Conservation (phyloP, 1,140 invertebrate genomes). For the Euglossa dilemma region DNA sequence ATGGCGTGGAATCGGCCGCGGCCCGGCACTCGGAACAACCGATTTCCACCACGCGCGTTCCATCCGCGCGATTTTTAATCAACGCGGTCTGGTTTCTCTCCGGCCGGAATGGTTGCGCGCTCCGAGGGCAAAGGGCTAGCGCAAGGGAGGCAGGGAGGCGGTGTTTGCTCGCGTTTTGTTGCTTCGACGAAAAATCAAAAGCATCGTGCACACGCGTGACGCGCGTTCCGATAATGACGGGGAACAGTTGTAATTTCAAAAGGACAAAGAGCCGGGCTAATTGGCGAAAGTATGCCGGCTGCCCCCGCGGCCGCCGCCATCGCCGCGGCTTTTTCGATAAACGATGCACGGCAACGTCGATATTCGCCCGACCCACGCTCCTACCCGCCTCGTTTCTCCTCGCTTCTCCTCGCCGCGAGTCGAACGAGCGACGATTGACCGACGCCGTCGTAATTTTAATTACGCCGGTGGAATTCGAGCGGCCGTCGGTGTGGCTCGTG, state of each 20-base stretch:
- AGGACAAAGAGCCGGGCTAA: slow-evolving; percentile 74
- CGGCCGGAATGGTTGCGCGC: neutral
- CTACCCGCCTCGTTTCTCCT: neutral
- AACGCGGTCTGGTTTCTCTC: neutral
- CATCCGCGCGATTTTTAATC: slow-evolving; percentile 2
- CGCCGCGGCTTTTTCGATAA: slow-evolving; percentile 46
- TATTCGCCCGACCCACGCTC: neutral
- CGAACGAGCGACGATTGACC: slow-evolving; percentile 33
- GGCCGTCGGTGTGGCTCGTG: no score
- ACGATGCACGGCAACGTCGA: slow-evolving; percentile 12
- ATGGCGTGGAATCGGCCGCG: neutral
- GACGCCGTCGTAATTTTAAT: slow-evolving; percentile 39
- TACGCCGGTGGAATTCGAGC: slow-evolving; percentile 54
- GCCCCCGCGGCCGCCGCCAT: slow-evolving; percentile 55
- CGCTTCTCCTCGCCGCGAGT: neutral
- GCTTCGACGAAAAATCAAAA: slow-evolving; percentile 74
- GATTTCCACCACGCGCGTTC: no score
- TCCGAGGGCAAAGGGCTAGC: no score
- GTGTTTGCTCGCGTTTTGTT: slow-evolving; percentile 17
- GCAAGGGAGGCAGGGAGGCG: neutral
- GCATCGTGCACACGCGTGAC: slow-evolving; percentile 77
- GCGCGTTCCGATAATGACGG: slow-evolving; percentile 77
- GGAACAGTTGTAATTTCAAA: slow-evolving; percentile 80
- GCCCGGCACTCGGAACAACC: no score
- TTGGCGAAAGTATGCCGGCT: slow-evolving; percentile 74